Evolutionary conservation across 2,113 vertebrate species (phyloP), one percentile per base, ranked within the genome.

Genomic region (Planiliza haematocheilus): DNA sequence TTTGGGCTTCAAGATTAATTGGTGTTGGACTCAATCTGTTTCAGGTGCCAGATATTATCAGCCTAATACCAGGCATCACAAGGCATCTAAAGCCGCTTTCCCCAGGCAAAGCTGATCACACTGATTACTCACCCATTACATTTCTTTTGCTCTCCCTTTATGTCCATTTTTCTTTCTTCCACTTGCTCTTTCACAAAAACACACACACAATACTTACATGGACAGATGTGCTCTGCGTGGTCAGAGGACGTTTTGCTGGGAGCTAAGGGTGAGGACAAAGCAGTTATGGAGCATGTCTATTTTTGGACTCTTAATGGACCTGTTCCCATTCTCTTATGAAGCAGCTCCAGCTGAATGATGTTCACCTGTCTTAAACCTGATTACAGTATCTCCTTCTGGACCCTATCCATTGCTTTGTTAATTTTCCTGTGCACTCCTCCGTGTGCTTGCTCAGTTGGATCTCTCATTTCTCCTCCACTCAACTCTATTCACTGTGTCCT

Each of bases 261-360:
- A 74, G 86, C 55, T 50, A 51, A 41, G 41, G 36, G 53, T 42
- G 70, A 90, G 75, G 84, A 77, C 86, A 84, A 81, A 85, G 85
- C 81, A 64, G 74, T 77, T 82, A 74, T 45, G 38, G 72, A 84
- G 53, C 69, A 5, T 8, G 48, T 76, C 86, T 91, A 91, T 91
- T 90, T 89, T 86, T 70, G 88, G 81, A 18, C 57, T 77, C 73
- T 83, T 89, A 88, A 86, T 87, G 75, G 85, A 87, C 86, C 63
- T 71, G 79, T 69, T 82, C 84, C 58, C 72, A 41, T 89, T 88
- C 70, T 83, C 74, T 69, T 69, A 49, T 66, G 64, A 70, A 84
- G 79, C 72, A 74, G 72, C 62, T 84, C 79, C 73, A 17, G 52
- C 66, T 77, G 81, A 81, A 71, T 80, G 79, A 74, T 85, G 76